A percentile compares a stretch with the other conserved stretches of the same genome.
Evolutionary conservation across 2,113 vertebrate genomes (phyloP).

Genomic region (Seriola aureovittata): DNA sequence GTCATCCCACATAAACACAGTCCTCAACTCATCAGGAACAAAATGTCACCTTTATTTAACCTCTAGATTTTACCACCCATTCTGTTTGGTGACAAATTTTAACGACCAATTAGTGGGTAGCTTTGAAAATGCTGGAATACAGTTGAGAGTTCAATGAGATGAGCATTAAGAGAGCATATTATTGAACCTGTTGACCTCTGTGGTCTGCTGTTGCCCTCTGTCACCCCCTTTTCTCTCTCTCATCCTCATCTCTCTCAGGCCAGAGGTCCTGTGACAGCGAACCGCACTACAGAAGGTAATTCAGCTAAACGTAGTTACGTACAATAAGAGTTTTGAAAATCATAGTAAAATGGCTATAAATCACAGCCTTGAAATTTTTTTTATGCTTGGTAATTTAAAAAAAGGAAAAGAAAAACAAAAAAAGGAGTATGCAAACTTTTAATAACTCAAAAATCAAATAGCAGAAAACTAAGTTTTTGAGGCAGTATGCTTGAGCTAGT

Average conservation of each 20-base stretch:
- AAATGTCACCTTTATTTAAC: constrained; percentile 33
- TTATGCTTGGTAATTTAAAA: not conserved
- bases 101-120: not conserved
- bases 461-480: too few relatives aligned
- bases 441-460: too few relatives aligned
- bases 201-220: not conserved
- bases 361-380: not conserved
- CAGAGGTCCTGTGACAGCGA: constrained; percentile 76
- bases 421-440: too few relatives aligned
- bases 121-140: constrained; percentile 7
- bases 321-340: too few relatives aligned
- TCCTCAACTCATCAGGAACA: constrained; percentile 2
- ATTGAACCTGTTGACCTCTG: not conserved
- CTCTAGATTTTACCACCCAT: not conserved
- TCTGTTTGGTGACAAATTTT: not conserved
- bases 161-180: not conserved
- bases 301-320: not conserved
- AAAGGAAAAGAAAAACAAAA: too few relatives aligned
- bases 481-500: too few relatives aligned
- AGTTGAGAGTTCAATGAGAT: not conserved
- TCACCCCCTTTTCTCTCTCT: not conserved
- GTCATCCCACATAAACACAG: constrained; percentile 6
- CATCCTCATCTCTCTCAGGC: constrained; percentile 57
- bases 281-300: constrained; percentile 72
- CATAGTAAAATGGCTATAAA: not conserved